Conservation (phyloP, 2,113 vertebrate species). For the Neopipo cinnamomea region DNA sequence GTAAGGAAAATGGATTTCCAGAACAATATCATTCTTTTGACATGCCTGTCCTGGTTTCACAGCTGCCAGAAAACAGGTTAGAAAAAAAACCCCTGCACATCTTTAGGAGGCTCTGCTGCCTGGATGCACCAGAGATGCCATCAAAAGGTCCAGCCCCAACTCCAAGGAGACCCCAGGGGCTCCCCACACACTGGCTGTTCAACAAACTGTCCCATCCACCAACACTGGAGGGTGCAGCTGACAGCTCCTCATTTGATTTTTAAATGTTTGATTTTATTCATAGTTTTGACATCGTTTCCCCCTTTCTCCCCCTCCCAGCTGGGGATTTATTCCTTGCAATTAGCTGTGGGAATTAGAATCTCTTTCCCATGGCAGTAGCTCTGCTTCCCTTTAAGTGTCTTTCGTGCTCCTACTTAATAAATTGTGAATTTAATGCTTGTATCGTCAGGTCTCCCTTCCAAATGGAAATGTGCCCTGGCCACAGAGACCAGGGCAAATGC, state of each 20-base stretch:
- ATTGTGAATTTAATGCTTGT: background rate
- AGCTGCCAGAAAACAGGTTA: background rate
- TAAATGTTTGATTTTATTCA: background rate
- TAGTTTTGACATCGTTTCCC: background rate
- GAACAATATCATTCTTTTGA: conserved; percentile 1
- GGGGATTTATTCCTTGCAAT: conserved; percentile 5
- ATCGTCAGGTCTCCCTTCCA: background rate
- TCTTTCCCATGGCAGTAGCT: background rate
- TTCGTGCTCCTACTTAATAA: background rate
- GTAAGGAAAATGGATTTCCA: conserved; percentile 27
- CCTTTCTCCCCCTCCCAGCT: background rate
- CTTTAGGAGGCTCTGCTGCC: background rate
- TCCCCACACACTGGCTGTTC: accelerated
- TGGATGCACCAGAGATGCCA: background rate
- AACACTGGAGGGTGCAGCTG: background rate
- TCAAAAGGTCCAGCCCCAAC: background rate
- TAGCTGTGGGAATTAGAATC: background rate
- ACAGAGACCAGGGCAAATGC: accelerated
- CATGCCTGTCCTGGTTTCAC: background rate
- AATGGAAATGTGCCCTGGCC: background rate
- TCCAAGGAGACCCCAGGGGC: background rate
- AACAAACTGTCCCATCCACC: background rate
- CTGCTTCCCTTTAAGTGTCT: background rate
- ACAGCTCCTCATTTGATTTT: background rate
- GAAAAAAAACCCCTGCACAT: background rate